Base-by-base conservation (phyloP, 2,113 vertebrate genomes). In the Vidua chalybeata region DNA sequence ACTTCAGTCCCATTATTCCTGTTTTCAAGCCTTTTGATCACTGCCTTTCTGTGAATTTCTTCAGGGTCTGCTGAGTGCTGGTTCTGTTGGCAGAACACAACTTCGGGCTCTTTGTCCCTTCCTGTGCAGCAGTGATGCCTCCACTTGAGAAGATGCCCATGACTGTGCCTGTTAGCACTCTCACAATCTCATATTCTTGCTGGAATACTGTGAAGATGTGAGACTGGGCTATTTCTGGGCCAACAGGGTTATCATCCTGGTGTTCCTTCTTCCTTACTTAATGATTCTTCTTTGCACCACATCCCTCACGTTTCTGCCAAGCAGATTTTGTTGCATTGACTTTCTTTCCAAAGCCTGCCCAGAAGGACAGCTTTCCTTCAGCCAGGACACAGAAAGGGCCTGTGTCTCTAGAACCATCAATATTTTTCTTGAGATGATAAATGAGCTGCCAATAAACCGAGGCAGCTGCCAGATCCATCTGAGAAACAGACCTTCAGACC, bases 341-440 rank as follows among this genome's bases (percentile, higher is more conserved):
- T 97, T 96, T 95, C 96, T 94, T 97, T 97, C 96, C 95, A 92
- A 91, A 93, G 90, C 59, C 84, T 91, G 91, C 55, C 83, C 89
- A 93, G 87, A 95, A 96, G 95, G 96, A 96, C 90, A 97, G 95
- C 90, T 93, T 96, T 97, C 97, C 81, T 95, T 96, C 96, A 97
- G 27, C 76, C 79, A 90, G 84, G 94, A 96, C 79, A 63, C 77
- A 81, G 96, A 89, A 96, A 86, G 89, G 92, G 80, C 92, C 95
- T 61, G 58, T 95, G 89, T 95, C 96, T 97, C 97, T 77, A 96
- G 94, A 96, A 93, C 96, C 63, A 17, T 98, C 98, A 96, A 97
- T 98, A 98, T 97, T 98, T 98, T 97, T 97, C 97, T 97, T 97
- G 94, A 97, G 96, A 98, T 98, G 98, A 98, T 98, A 98, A 98